These are phyloP conservation scores for Lycia hirtaria DNA, from an alignment of 2,888 invertebrate genomes.

Conservation along the genomic window DNA sequence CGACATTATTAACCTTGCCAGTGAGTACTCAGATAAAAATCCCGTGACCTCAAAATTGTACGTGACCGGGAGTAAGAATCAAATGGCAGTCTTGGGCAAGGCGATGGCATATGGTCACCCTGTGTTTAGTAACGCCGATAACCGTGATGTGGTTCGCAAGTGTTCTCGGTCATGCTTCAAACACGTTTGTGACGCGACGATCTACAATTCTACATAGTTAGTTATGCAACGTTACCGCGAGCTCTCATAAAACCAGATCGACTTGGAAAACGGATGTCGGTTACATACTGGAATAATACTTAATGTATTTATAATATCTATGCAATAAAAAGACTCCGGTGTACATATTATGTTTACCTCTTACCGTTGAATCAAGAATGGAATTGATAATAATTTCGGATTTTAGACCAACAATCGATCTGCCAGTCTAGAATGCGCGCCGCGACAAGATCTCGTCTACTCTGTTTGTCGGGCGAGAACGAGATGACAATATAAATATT, in stretches of 20 bases:
- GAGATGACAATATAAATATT: not conserved
- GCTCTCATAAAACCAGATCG: conserved; percentile 38
- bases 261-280: conserved; percentile 40
- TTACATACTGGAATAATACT: conserved; percentile 35
- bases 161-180: conserved; percentile 38
- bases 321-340: not conserved
- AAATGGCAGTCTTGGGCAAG: conserved; percentile 16
- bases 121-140: conserved; percentile 30
- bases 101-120: conserved; percentile 9
- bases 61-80: conserved; percentile 18
- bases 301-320: conserved; percentile 14
- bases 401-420: not conserved
- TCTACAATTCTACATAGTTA: conserved; percentile 45
- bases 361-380: not conserved
- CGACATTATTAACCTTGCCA: conserved; percentile 17
- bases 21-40: conserved; percentile 11
- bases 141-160: conserved; percentile 37
- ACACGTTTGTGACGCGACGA: conserved; percentile 42
- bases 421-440: not conserved
- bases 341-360: not conserved
- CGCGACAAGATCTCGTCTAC: not conserved
- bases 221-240: conserved; percentile 41
- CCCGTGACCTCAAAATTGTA: conserved; percentile 21
- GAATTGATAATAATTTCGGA: not conserved
- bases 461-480: not conserved